Conservation (phyloP, 2,888 invertebrate genomes). For the Epistrophella euchroma region DNA sequence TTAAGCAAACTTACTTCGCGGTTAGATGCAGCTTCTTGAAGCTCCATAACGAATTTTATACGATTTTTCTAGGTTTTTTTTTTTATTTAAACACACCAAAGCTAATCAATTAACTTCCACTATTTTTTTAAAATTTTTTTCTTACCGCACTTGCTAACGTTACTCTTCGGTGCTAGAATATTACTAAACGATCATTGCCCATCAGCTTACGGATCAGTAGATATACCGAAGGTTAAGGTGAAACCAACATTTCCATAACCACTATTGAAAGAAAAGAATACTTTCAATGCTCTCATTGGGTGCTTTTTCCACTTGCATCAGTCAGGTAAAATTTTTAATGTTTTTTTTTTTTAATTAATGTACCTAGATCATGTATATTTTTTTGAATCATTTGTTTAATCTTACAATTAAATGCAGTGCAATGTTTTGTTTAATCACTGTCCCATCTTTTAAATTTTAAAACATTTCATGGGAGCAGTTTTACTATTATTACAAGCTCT, state of each 20-base stretch:
- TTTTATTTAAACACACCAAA: neutral
- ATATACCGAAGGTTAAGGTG: slow-evolving; percentile 46
- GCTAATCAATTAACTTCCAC: neutral
- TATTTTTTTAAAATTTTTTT: neutral
- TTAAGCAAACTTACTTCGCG: slow-evolving; percentile 12
- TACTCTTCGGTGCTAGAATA: slow-evolving; percentile 45
- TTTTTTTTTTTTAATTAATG: neutral
- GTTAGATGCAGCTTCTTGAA: neutral
- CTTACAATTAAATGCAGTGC: neutral
- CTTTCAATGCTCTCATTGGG: slow-evolving; percentile 53
- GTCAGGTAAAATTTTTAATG: slow-evolving; percentile 20
- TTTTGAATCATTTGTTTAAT: slow-evolving; percentile 8
- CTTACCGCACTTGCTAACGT: slow-evolving; percentile 24
- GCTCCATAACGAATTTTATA: slow-evolving; percentile 10
- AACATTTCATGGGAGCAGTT: neutral
- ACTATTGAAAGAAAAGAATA: slow-evolving; percentile 61
- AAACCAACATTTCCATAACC: slow-evolving; percentile 60
- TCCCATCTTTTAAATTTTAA: neutral
- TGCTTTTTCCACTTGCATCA: slow-evolving; percentile 31
- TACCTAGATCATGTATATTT: neutral
- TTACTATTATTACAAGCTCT: neutral
- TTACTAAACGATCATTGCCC: slow-evolving; percentile 51
- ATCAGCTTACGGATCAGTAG: slow-evolving; percentile 19
- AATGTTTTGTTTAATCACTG: slow-evolving; percentile 18
- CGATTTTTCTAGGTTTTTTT: neutral